phyloP scores from a whole-genome alignment of 2,888 invertebrate species.

The Drosophila mimica region DNA sequence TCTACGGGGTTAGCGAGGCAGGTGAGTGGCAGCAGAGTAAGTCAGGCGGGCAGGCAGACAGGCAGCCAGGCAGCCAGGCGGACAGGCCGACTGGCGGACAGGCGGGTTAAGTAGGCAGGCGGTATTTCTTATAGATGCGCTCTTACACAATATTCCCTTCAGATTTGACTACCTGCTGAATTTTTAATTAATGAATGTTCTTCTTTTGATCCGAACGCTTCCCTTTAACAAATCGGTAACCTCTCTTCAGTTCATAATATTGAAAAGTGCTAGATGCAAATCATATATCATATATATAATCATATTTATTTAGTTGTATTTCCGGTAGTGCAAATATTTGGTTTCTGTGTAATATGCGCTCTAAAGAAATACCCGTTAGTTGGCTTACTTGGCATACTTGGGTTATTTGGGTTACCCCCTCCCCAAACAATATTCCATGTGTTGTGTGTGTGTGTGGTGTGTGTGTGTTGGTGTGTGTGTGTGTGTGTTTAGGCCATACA shows the following conservation, averaged over 20 bases:
- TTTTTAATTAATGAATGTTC: neutral
- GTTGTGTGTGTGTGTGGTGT: slow-evolving; percentile 6
- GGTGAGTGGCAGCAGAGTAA: slow-evolving; percentile 26
- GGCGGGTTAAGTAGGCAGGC: neutral
- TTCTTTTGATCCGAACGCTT: neutral
- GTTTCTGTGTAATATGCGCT: slow-evolving; percentile 24
- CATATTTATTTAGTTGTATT: no score
- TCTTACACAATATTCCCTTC: neutral
- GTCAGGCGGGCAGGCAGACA: slow-evolving; percentile 36
- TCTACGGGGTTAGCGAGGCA: slow-evolving; percentile 54
- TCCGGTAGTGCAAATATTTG: neutral
- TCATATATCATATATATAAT: no score
- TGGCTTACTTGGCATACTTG: slow-evolving; percentile 21
- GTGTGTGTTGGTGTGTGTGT: slow-evolving; percentile 22
- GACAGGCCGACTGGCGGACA: slow-evolving; percentile 8
- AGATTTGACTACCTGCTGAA: neutral
- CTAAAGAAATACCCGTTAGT: slow-evolving; percentile 34
- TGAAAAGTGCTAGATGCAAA: no score
- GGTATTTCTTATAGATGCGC: slow-evolving; percentile 8
- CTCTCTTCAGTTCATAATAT: neutral
- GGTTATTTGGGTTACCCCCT: slow-evolving; percentile 30
- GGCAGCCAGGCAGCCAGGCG: neutral
- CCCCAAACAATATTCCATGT: slow-evolving; percentile 23
- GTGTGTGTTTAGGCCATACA: slow-evolving; percentile 44
- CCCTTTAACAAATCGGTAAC: no score